These are phyloP conservation scores for Ceratina japonica DNA, from an alignment of 1,140 invertebrate species.

Conservation along the genomic window DNA sequence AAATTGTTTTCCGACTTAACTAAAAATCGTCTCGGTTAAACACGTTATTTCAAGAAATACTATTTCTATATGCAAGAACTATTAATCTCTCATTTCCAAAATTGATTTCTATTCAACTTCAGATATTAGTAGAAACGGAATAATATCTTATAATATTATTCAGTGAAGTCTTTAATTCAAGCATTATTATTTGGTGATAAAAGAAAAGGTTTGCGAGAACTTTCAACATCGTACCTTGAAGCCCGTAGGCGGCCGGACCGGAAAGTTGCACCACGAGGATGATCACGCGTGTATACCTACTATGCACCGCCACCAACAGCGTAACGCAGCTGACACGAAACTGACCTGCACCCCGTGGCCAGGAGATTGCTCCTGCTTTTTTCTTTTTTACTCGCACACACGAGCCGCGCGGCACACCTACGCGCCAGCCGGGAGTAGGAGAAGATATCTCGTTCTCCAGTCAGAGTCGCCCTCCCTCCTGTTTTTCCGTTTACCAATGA, in stretches of 20 bases:
- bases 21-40: background rate
- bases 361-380: constrained; percentile 48
- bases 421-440: background rate
- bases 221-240: background rate
- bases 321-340: constrained; percentile 66
- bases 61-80: too few relatives aligned
- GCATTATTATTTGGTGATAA: too few relatives aligned
- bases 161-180: too few relatives aligned
- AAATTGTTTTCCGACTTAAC: constrained; percentile 33
- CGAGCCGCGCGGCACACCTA: constrained; percentile 13
- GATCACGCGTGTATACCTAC: constrained; percentile 39
- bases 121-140: too few relatives aligned
- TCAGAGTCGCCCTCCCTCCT: background rate
- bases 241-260: too few relatives aligned
- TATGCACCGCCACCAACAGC: constrained; percentile 35
- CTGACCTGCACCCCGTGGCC: constrained; percentile 63
- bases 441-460: background rate
- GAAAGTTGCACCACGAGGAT: background rate
- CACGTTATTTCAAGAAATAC: too few relatives aligned
- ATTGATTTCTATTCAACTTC: too few relatives aligned
- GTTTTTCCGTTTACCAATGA: too few relatives aligned
- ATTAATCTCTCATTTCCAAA: too few relatives aligned
- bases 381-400: constrained; percentile 30
- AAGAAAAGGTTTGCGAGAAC: too few relatives aligned
- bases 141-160: too few relatives aligned